Conservation (phyloP, 1,140 invertebrate species). For the Tetragonula clypearis region DNA sequence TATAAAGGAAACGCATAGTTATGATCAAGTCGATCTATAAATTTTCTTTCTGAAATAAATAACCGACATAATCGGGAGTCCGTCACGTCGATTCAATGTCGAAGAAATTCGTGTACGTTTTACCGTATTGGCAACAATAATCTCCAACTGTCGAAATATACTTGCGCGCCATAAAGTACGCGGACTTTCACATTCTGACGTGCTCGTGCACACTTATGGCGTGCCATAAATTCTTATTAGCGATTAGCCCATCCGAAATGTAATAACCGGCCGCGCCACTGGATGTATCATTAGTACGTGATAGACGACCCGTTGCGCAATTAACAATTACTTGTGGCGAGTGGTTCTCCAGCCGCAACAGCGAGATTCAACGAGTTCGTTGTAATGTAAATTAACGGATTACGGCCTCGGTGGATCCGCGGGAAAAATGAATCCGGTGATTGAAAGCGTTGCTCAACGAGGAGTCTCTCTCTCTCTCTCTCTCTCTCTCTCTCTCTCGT, state of each 20-base stretch:
- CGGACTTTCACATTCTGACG: conserved; percentile 67
- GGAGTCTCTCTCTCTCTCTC: neutral
- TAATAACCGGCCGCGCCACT: conserved; percentile 59
- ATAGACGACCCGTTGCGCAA: conserved; percentile 62
- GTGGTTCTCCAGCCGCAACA: neutral
- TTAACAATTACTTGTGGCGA: conserved; percentile 60
- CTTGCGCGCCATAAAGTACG: no score
- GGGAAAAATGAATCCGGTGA: conserved; percentile 11
- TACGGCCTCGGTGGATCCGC: neutral
- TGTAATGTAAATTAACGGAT: conserved; percentile 44
- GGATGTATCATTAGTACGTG: conserved; percentile 66
- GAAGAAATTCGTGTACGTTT: no score
- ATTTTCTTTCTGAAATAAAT: no score
- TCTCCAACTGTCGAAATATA: no score
- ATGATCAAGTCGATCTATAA: no score
- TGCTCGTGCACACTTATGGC: conserved; percentile 54
- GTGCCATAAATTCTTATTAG: conserved; percentile 66
- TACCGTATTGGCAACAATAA: no score
- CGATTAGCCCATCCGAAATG: conserved; percentile 69
- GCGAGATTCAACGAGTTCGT: conserved; percentile 1
- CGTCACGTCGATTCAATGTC: no score
- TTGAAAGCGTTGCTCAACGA: neutral
- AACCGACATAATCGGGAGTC: no score
- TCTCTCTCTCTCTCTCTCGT: neutral
- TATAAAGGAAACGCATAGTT: no score